Base-by-base conservation (phyloP, 2,113 vertebrate species). In the Nyctibius bracteatus region DNA sequence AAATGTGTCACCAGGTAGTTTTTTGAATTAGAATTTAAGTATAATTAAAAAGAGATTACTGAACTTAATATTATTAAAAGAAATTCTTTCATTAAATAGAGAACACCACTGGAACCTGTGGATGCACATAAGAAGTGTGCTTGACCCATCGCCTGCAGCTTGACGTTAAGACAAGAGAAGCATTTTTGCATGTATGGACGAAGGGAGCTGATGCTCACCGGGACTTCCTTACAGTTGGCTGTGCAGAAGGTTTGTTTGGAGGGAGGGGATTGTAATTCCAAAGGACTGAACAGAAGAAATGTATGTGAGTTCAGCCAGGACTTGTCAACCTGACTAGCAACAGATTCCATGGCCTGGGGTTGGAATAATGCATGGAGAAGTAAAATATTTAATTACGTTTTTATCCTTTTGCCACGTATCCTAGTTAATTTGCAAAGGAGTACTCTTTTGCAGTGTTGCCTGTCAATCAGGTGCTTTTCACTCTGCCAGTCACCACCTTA, bases 1-100 rank as follows among this genome's bases (percentile, higher is more conserved):
- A 88, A 92, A 43, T 65, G 25, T 82, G 55, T 90, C 52, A 72
- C 37, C 11, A 44, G 41, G 67, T 88, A 81, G n/a, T 14, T 88
- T 80, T 85, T 68, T n/a, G 49, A 85, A 54, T 92, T 21, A 70
- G 75, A 86, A 83, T 92, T 95, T 71, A 59, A 93, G 59, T 63
- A 33, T 59, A 78, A 92, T 88, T 92, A 80, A 63, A 74, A 91
- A 83, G 78, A 92, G 49, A 63, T 88, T 94, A 83, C 46, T 54
- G 59, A 83, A 85, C 5, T 49, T 74, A 90, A 74, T 86, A 30
- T 17, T 77, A 47, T 49, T 91, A 54, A 57, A 72, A 61, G 2
- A 68, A 91, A 52, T 46, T 22, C 18, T 80, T 67, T 90, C 25
- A 61, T 77, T 86, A 86, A 85, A 68, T 44, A 46, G 92, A 67